Evolutionary conservation across 2,888 invertebrate species (phyloP), one percentile per base, ranked within the genome.

Genomic region (Eupithecia insigniata): DNA sequence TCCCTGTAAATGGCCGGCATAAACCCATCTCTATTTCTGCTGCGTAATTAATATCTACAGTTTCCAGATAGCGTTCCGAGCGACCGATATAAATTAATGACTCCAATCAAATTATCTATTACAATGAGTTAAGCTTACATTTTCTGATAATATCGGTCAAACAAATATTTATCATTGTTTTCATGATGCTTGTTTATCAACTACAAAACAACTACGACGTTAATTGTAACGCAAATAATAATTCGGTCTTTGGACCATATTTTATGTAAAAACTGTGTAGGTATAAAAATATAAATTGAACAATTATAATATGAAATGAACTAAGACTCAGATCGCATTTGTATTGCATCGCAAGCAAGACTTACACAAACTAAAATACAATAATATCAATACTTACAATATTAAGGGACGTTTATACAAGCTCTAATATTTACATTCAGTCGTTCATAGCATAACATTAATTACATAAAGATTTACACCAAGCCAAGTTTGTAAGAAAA

Each of bases 341-440:
- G n/a, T n/a, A n/a, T n/a, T n/a, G n/a, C n/a, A n/a, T n/a, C n/a
- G n/a, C n/a, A n/a, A n/a, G n/a, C 76, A 73, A 81, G 76, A 82
- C 83, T 87, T 82, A 89, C 89, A 90, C 89, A 90, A 85, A 80
- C 80, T 81, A 82, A 79, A 80, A 71, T 83, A 81, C 76, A 79
- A 32, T 80, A 82, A 83, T 80, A 81, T 81, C 1, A 30, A 32
- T 32, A 82, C 75, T 72, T 75, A 79, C 39, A 66, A 55, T 77
- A 81, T 65, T 78, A 74, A 83, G 80, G 87, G 85, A 85, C 85
- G 81, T 85, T 83, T 82, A 81, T 82, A 82, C 82, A 86, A 87
- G 84, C 83, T 86, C 86, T 83, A 84, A 82, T 90, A 89, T 87
- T 85, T 90, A 90, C 89, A 90, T 82, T 89, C 89, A 90, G 89